These are phyloP conservation scores for Platygyra sinensis DNA, from an alignment of 64 coral and sea anemone species.

Conservation along the genomic window DNA sequence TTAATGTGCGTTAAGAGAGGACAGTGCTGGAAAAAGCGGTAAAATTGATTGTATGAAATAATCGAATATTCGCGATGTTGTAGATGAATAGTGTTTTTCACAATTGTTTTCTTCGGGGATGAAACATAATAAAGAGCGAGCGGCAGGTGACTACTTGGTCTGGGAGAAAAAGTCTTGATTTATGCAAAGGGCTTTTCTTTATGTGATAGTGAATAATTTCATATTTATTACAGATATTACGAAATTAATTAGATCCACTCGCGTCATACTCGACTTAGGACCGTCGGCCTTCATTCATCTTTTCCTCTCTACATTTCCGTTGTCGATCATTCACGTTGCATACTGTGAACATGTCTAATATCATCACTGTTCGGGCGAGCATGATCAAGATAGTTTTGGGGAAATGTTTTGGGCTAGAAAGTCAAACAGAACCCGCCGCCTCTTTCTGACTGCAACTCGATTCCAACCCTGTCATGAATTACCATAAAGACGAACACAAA, in stretches of 20 bases:
- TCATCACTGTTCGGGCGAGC: neutral
- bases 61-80: neutral
- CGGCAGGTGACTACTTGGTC: neutral
- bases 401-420: neutral
- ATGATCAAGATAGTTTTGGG: neutral
- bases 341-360: neutral
- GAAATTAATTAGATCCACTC: conserved; percentile 18
- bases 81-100: neutral
- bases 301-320: neutral
- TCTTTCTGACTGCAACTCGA: neutral
- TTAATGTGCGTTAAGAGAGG: no score
- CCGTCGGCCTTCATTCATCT: neutral
- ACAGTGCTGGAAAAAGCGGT: neutral
- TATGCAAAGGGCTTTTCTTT: conserved; percentile 21
- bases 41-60: neutral
- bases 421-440: neutral
- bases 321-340: neutral
- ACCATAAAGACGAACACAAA: conserved; percentile 17
- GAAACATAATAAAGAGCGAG: neutral
- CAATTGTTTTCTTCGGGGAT: conserved; percentile 9
- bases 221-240: conserved; percentile 30
- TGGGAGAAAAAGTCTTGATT: neutral
- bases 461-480: neutral
- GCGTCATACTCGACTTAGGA: neutral
- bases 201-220: conserved; percentile 31